Evolutionary conservation across 2,113 vertebrate genomes (phyloP).

Genomic region (Corythornis cristatus): DNA sequence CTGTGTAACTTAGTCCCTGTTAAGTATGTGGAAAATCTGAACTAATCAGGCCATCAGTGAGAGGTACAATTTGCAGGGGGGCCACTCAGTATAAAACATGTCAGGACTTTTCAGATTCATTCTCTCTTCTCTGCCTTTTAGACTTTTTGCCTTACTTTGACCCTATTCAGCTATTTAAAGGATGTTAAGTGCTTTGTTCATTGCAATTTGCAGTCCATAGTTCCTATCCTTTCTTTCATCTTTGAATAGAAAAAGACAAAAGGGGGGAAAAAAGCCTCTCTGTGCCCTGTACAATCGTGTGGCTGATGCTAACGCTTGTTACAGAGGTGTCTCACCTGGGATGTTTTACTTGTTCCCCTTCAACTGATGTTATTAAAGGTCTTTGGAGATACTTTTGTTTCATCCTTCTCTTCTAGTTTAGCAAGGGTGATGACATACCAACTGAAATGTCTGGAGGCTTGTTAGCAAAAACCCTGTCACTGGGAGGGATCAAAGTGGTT

Average conservation of each 20-base stretch:
- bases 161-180: slow-evolving; percentile 51
- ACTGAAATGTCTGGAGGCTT: slow-evolving; percentile 78
- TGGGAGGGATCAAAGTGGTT: slow-evolving; percentile 74
- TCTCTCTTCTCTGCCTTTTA: not conserved
- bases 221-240: slow-evolving; percentile 39
- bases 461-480: slow-evolving; percentile 79
- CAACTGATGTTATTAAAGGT: slow-evolving; percentile 72
- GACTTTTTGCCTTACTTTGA: slow-evolving; percentile 46
- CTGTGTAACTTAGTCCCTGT: not conserved
- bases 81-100: not conserved
- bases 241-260: slow-evolving; percentile 11
- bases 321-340: slow-evolving; percentile 49
- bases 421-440: slow-evolving; percentile 76
- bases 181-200: slow-evolving; percentile 41
- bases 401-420: slow-evolving; percentile 71
- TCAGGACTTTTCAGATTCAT: not conserved
- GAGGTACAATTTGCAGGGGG: slow-evolving; percentile 4
- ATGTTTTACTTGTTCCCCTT: slow-evolving; percentile 68
- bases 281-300: not conserved
- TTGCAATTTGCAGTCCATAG: slow-evolving; percentile 8
- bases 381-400: slow-evolving; percentile 75
- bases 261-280: not conserved
- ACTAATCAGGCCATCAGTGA: slow-evolving; percentile 38
- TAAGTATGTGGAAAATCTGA: not conserved
- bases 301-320: not conserved